Evolutionary conservation across 1,140 invertebrate species (phyloP).

Genomic region (Drosophila pallidifrons): DNA sequence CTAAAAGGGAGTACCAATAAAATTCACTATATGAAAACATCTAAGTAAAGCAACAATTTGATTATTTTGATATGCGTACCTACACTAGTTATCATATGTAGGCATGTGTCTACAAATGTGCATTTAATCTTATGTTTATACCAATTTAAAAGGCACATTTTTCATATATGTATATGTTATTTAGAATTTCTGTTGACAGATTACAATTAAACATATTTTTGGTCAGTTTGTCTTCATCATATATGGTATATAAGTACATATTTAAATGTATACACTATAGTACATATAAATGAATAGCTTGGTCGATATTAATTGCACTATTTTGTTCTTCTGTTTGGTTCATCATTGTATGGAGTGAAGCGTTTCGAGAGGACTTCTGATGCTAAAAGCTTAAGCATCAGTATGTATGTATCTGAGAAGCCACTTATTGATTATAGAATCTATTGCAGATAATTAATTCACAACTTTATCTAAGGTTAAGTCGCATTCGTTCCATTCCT

Average conservation of each 20-base stretch:
- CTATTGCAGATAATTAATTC: conserved; percentile 13
- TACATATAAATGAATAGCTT: conserved; percentile 31
- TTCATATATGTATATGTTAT: conserved; percentile 48
- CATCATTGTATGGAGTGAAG: conserved; percentile 25
- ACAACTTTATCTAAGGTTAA: conserved; percentile 31
- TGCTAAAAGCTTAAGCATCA: conserved; percentile 23
- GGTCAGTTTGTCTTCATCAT: conserved; percentile 42
- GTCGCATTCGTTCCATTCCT: conserved; percentile 89
- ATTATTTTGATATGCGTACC: conserved; percentile 16
- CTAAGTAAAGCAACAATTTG: conserved; percentile 36
- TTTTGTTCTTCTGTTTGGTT: conserved; percentile 33
- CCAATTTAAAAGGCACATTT: conserved; percentile 54
- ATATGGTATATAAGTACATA: neutral
- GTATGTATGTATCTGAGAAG: neutral
- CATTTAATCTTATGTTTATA: conserved; percentile 28
- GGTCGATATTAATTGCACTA: conserved; percentile 44
- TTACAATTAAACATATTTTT: conserved; percentile 31
- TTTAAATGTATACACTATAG: neutral
- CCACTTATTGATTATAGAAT: neutral
- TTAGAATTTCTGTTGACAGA: conserved; percentile 41
- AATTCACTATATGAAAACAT: conserved; percentile 42
- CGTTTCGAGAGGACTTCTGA: conserved; percentile 13
- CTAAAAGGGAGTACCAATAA: conserved; percentile 38
- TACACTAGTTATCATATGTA: neutral
- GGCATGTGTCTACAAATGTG: conserved; percentile 9